Percentiles rank a stretch among this genome's conserved stretches.
phyloP scores from a whole-genome alignment of 2,113 vertebrate genomes.

The Tupaia tana region DNA sequence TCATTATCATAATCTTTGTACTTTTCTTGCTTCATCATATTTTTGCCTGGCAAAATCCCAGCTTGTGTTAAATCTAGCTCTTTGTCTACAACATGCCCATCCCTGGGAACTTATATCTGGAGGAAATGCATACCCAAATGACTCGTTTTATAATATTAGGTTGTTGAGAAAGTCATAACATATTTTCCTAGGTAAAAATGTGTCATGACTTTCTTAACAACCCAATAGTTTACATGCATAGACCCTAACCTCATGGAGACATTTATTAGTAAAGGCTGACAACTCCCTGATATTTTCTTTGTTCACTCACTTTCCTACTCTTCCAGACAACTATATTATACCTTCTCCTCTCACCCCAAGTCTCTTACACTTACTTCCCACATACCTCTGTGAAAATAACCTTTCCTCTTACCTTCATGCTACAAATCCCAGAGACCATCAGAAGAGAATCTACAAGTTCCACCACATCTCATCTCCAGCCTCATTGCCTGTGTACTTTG shows the following conservation, averaged over 20 bases:
- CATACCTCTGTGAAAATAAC: not conserved
- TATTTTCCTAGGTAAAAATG: no score
- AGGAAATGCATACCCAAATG: not conserved
- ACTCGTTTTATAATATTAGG: not conserved
- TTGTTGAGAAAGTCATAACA: no score
- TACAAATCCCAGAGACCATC: not conserved
- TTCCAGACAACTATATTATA: not conserved
- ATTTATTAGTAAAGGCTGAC: not conserved
- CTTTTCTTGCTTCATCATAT: not conserved
- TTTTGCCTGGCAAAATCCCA: constrained; percentile 22
- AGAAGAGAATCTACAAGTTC: not conserved
- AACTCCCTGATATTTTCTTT: not conserved
- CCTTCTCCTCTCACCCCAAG: not conserved
- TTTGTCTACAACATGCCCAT: not conserved
- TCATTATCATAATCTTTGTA: not conserved
- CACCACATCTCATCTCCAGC: not conserved
- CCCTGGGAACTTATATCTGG: not conserved
- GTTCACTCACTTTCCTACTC: not conserved
- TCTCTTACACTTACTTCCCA: not conserved
- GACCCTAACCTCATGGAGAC: not conserved
- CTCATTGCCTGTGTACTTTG: not conserved
- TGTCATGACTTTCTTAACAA: no score
- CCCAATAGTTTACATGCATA: not conserved
- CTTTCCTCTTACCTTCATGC: not conserved
- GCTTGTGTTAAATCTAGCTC: not conserved